These are phyloP conservation scores for Allacma fusca DNA, from an alignment of 2,888 invertebrate species.

Conservation along the genomic window DNA sequence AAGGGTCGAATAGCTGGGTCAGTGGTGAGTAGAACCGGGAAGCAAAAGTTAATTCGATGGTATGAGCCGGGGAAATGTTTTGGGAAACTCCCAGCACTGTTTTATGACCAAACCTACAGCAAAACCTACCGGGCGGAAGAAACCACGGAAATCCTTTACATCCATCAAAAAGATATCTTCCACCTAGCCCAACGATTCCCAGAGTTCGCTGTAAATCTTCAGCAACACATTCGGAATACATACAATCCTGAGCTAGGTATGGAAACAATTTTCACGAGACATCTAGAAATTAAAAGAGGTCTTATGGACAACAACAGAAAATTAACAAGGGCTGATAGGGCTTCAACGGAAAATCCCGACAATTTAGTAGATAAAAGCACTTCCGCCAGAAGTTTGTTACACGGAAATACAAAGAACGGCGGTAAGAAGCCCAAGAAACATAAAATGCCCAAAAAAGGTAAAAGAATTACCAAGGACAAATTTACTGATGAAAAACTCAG, in stretches of 20 bases:
- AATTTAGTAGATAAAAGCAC: too few species aligned
- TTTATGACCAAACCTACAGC: conserved; percentile 51
- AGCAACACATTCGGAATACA: conserved; percentile 20
- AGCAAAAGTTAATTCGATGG: conserved; percentile 42
- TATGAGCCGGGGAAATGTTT: conserved; percentile 54
- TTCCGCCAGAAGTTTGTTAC: too few species aligned
- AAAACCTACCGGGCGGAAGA: conserved; percentile 56
- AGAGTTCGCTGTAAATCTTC: conserved; percentile 34
- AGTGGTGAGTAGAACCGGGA: conserved; percentile 40
- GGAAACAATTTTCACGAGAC: conserved; percentile 13
- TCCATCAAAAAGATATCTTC: conserved; percentile 47
- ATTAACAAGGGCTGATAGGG: not conserved
- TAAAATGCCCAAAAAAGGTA: not conserved
- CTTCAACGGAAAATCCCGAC: not conserved
- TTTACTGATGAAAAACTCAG: not conserved
- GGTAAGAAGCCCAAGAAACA: too few species aligned
- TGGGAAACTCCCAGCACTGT: conserved; percentile 53
- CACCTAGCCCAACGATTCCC: conserved; percentile 29
- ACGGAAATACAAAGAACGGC: too few species aligned
- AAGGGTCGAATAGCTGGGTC: conserved; percentile 55
- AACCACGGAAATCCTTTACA: conserved; percentile 51
- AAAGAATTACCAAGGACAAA: too few species aligned
- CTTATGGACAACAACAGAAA: not conserved
- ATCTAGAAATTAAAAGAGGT: not conserved
- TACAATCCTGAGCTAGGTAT: conserved; percentile 28